Evolutionary conservation across 92 coral and sea anemone genomes (phyloP), one percentile per base, ranked within the genome.

Genomic region (Phymanthus crucifer): DNA sequence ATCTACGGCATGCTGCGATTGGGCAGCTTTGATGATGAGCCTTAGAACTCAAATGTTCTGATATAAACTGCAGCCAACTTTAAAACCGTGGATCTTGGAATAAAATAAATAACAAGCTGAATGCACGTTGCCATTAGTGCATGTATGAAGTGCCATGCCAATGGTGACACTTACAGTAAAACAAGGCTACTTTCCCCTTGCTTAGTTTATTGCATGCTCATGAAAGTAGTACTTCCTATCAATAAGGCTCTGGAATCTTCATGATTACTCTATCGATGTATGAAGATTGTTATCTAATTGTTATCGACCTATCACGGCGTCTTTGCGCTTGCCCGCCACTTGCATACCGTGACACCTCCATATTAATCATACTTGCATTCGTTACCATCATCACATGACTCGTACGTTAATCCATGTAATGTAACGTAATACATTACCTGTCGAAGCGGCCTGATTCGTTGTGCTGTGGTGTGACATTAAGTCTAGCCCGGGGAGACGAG

Each of bases 271-370:
- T 19, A 54, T 23, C 27, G 2, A 54, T 21, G 10, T 23, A 19
- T 23, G 64, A 23, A 54, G 64, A 54, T 19, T 50, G 5, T 54
- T 19, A 18, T 8, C 23, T 54, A 1, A 19, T 61, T 27, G 36
- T 61, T 21, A 61, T 21, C 29, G 26, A 61, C 68, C 13, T 26
- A 2, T 29, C 68, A 61, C 68, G 8, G 34, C 68, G 68, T 34
- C 68, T 61, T 18, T 34, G 68, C 34, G 68, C 68, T 61, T 61
- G 68, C 48, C 48, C 13, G 48, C 35, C 68, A 61, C 68, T 61
- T 16, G 35, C 68, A 61, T 24, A 61, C 29, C 68, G 29, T 43
- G 48, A 43, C 34, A 61, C 10, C 68, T 8, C n/a, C 64, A 54
- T 54, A 3, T 18, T 23, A 61, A 61, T 61, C 17, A 34, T 61